Percentiles rank a stretch among this genome's conserved stretches.
Evolutionary conservation across 2,888 invertebrate species (phyloP).

Genomic region (Chymomyza caudatula): DNA sequence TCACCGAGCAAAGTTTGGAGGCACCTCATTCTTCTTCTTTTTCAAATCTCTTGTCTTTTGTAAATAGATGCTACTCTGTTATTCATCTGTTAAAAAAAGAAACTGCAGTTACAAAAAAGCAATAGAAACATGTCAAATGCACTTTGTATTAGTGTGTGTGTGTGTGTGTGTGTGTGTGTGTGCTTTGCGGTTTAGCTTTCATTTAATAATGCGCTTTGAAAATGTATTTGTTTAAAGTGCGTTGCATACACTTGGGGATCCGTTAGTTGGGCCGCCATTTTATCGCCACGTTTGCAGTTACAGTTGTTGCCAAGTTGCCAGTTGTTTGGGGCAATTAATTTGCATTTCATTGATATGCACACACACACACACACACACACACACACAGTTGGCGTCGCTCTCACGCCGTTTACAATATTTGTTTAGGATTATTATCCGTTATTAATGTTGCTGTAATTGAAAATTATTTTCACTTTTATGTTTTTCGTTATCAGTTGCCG

Average conservation of each 20-base stretch:
- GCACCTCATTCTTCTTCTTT: too few species aligned
- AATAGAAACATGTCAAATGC: not conserved
- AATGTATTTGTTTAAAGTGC: constrained; percentile 37
- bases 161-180: constrained; percentile 6
- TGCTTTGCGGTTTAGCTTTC: constrained; percentile 55
- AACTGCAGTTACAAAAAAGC: too few species aligned
- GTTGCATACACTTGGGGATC: not conserved
- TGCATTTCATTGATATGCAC: constrained; percentile 69
- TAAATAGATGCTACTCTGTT: too few species aligned
- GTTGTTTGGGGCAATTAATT: constrained; percentile 56
- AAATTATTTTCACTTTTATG: constrained; percentile 72
- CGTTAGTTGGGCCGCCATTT: not conserved
- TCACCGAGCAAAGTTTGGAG: too few species aligned
- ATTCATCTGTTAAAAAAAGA: too few species aligned
- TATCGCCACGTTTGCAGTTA: constrained; percentile 46
- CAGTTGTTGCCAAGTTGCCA: constrained; percentile 15
- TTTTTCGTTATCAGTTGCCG: constrained; percentile 42
- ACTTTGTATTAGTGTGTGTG: not conserved
- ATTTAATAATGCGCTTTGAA: constrained; percentile 41
- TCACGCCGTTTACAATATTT: constrained; percentile 50
- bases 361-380: constrained; percentile 30
- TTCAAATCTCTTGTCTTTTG: too few species aligned
- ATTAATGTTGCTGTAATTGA: constrained; percentile 72
- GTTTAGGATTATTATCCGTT: constrained; percentile 72
- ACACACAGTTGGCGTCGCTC: not conserved